phyloP scores from a whole-genome alignment of 1,140 invertebrate genomes.

The Diploscapter pachys region DNA sequence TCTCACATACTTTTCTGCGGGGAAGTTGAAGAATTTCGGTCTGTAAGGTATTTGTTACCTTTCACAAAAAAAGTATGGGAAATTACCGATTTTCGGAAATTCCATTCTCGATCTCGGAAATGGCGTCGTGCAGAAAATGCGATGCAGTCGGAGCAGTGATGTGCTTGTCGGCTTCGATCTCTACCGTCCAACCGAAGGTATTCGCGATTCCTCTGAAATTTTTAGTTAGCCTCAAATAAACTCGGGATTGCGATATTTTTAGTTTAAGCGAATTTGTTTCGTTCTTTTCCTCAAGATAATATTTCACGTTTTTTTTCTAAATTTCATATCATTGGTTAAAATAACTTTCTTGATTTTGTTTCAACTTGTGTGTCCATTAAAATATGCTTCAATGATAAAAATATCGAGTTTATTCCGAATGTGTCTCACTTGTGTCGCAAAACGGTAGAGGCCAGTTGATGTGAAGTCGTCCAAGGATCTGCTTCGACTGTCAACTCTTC shows the following conservation, averaged over 20 bases:
- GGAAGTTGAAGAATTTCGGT: conserved; percentile 19
- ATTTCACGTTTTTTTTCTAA: too few species aligned
- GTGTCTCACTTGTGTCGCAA: conserved; percentile 59
- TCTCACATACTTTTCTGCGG: conserved; percentile 2
- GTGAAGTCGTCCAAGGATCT: conserved; percentile 88
- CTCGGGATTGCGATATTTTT: too few species aligned
- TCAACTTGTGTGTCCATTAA: too few species aligned
- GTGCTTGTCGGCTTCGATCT: conserved; percentile 21
- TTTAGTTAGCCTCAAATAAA: too few species aligned
- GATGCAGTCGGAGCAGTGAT: conserved; percentile 11
- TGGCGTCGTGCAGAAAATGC: conserved; percentile 34
- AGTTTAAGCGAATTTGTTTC: too few species aligned
- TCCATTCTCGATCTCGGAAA: conserved; percentile 21
- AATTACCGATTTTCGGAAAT: not conserved
- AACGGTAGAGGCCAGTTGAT: conserved; percentile 68
- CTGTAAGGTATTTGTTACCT: too few species aligned
- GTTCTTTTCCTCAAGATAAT: too few species aligned
- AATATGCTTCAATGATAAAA: conserved; percentile 4
- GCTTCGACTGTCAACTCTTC: conserved; percentile 72
- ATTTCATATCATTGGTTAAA: too few species aligned
- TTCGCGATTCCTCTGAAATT: conserved; percentile 27
- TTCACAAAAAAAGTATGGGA: not conserved
- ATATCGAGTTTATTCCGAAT: not conserved
- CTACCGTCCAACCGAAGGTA: conserved; percentile 24
- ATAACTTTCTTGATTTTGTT: too few species aligned